These are phyloP conservation scores for Myiopsitta monachus DNA, from an alignment of 2,113 vertebrate species.

Conservation along the genomic window DNA sequence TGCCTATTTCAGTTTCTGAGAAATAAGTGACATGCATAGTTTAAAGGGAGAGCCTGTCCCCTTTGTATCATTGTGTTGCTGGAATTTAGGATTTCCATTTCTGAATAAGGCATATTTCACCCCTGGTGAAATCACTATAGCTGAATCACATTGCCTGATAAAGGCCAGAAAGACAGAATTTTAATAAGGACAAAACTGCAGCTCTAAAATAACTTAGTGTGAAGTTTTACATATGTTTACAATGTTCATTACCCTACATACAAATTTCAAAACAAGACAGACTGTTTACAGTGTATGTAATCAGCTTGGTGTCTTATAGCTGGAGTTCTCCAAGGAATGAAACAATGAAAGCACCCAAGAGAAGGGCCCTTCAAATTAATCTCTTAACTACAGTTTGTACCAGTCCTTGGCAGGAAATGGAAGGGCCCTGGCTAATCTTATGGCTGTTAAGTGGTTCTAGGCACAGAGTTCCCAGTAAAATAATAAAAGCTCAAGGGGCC, in stretches of 20 bases:
- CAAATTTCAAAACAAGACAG: conserved; percentile 42
- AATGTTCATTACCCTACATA: conserved; percentile 11
- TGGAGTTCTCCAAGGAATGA: neutral
- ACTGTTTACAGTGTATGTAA: conserved; percentile 51
- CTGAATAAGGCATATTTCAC: conserved; percentile 46
- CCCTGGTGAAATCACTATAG: conserved; percentile 50
- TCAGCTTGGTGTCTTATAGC: conserved; percentile 44
- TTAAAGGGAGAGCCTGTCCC: neutral
- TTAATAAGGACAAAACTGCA: conserved; percentile 35
- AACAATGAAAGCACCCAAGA: conserved; percentile 36
- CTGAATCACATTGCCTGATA: conserved; percentile 34
- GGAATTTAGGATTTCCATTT: conserved; percentile 60
- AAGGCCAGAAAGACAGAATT: conserved; percentile 48
- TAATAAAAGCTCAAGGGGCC: conserved; percentile 20
- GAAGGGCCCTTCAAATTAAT: conserved; percentile 48
- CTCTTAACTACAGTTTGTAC: conserved; percentile 21
- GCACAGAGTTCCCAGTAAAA: conserved; percentile 51
- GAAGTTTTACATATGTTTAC: conserved; percentile 60
- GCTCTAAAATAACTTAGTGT: conserved; percentile 3
- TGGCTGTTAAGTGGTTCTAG: conserved; percentile 56
- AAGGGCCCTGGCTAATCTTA: conserved; percentile 46
- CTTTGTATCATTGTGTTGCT: neutral
- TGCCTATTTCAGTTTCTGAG: neutral
- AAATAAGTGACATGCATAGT: conserved; percentile 15
- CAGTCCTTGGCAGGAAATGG: conserved; percentile 20